These are phyloP conservation scores for Copidosoma aretas DNA, from an alignment of 2,888 invertebrate genomes.

Conservation along the genomic window DNA sequence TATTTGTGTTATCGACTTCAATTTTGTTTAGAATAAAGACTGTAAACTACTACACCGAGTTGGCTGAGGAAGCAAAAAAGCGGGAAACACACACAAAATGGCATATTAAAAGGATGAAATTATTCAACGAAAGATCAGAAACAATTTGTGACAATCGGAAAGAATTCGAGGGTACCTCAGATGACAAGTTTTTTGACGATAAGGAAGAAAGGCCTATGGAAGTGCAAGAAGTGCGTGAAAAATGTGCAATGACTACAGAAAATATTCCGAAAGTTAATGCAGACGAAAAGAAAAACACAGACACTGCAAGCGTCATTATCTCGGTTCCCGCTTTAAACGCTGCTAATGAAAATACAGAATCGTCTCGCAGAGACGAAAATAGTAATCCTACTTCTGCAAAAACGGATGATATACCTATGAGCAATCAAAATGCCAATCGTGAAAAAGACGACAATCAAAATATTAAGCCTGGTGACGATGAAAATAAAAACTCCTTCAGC, in stretches of 20 bases:
- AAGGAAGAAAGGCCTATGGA: constrained; percentile 20
- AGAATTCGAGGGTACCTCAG: constrained; percentile 33
- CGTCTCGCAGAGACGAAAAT: constrained; percentile 21
- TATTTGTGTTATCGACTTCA: no score
- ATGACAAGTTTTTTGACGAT: constrained; percentile 8
- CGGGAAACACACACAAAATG: constrained; percentile 67
- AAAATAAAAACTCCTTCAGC: constrained; percentile 34
- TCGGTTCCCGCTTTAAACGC: not conserved
- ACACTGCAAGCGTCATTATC: constrained; percentile 1
- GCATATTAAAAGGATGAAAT: constrained; percentile 64
- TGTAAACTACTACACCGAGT: constrained; percentile 70
- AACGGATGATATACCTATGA: not conserved
- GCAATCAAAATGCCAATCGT: not conserved
- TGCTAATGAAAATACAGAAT: not conserved
- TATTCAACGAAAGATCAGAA: constrained; percentile 52
- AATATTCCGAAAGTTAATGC: no score
- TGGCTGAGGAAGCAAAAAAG: constrained; percentile 69
- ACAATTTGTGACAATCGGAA: constrained; percentile 38
- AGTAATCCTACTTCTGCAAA: constrained; percentile 24
- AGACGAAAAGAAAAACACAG: not conserved
- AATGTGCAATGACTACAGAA: not conserved
- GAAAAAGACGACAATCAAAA: not conserved
- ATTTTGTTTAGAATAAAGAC: constrained; percentile 64
- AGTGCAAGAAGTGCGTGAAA: not conserved
- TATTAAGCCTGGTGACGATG: constrained; percentile 2